Conservation (phyloP, 2,888 invertebrate species). For the Cylindroiulus punctatus region DNA sequence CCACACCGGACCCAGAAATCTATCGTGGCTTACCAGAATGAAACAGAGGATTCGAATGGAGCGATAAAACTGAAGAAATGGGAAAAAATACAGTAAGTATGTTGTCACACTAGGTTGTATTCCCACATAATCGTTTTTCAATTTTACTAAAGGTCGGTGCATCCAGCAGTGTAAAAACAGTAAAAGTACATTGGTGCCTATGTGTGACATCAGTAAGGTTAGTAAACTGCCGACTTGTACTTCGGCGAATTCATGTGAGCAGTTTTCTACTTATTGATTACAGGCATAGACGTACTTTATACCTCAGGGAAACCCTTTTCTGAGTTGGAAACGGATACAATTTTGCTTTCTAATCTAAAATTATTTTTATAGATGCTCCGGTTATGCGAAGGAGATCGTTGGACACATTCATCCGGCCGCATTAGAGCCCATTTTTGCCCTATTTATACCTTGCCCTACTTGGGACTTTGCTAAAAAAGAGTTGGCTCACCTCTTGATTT, state of each 20-base stretch:
- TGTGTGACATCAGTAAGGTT: too few species aligned
- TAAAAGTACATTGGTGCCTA: too few species aligned
- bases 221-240: too few species aligned
- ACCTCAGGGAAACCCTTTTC: background rate
- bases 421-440: background rate
- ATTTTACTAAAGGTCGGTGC: too few species aligned
- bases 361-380: background rate
- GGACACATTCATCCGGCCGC: background rate
- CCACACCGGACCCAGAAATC: conserved; percentile 49
- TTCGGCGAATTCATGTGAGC: too few species aligned
- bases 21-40: conserved; percentile 40
- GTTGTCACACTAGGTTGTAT: too few species aligned
- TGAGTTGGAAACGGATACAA: background rate
- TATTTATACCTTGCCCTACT: background rate
- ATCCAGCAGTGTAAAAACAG: too few species aligned
- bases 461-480: background rate
- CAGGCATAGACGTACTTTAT: too few species aligned
- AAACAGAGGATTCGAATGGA: conserved; percentile 42
- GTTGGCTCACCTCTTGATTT: conserved; percentile 48
- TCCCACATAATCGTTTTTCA: too few species aligned
- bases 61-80: conserved; percentile 43
- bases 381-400: background rate
- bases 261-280: too few species aligned
- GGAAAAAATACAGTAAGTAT: too few species aligned
- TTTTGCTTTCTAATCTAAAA: background rate